These are phyloP conservation scores for Pyrocephalus nanus DNA, from an alignment of 2,797 vertebrate genomes.

Conservation along the genomic window DNA sequence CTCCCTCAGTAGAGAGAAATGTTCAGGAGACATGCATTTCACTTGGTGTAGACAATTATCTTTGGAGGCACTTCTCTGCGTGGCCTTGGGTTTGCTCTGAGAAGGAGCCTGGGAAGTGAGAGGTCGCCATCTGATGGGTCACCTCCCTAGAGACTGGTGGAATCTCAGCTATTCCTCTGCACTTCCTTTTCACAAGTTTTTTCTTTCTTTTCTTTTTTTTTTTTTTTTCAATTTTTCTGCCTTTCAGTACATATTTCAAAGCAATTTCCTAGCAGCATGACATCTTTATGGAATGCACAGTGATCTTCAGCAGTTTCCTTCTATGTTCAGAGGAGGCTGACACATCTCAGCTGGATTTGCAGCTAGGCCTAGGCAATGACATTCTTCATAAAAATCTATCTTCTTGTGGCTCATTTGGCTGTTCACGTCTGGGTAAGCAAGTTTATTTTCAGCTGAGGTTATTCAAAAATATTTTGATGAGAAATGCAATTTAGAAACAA, in stretches of 20 bases:
- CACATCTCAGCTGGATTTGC: neutral
- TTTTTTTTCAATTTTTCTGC: neutral
- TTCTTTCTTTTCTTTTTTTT: neutral
- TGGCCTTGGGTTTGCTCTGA: neutral
- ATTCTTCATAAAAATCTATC: neutral
- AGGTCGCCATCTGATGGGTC: neutral
- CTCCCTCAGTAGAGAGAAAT: neutral
- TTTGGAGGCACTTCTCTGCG: neutral
- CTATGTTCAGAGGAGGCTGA: neutral
- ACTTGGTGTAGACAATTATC: neutral
- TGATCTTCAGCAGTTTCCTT: constrained; percentile 15
- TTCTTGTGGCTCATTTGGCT: neutral
- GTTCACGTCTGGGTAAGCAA: neutral
- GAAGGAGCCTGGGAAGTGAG: neutral
- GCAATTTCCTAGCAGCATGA: constrained; percentile 11
- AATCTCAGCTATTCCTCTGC: constrained; percentile 11
- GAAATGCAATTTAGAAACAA: neutral
- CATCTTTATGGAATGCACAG: neutral
- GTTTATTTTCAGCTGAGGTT: constrained; percentile 2
- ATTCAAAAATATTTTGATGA: constrained; percentile 14
- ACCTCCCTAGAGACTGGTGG: neutral
- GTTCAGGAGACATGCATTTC: neutral
- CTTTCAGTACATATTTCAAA: neutral
- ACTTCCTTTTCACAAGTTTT: neutral
- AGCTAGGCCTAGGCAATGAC: neutral